Evolutionary conservation across 2,113 vertebrate species (phyloP).

Genomic region (Paracyprichromis sp.): DNA sequence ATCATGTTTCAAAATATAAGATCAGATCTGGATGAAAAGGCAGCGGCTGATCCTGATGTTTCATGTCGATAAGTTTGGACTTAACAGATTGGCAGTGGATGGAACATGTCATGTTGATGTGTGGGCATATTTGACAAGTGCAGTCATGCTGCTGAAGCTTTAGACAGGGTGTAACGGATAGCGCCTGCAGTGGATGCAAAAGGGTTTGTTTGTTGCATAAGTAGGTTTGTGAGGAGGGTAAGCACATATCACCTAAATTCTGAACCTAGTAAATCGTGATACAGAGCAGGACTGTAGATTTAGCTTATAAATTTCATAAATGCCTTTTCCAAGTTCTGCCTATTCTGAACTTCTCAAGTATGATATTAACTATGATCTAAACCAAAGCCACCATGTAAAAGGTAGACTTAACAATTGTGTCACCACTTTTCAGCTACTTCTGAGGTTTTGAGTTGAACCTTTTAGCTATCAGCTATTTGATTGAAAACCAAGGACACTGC

Average conservation of each 20-base stretch:
- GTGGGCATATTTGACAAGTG: conserved; percentile 45
- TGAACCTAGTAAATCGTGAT: not conserved
- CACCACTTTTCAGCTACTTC: not conserved
- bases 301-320: not conserved
- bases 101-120: conserved; percentile 25
- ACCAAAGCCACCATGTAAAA: not conserved
- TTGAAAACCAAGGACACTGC: not conserved
- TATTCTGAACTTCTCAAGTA: not conserved
- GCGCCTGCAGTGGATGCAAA: not conserved
- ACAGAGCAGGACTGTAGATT: not conserved
- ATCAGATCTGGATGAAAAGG: not conserved
- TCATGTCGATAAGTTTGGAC: conserved; percentile 4
- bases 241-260: not conserved
- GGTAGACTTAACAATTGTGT: not conserved
- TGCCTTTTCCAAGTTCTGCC: not conserved
- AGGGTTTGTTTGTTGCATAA: conserved; percentile 10
- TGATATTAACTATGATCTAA: not conserved
- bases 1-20: not conserved
- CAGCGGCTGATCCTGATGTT: not conserved
- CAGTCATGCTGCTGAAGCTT: conserved; percentile 26
- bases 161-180: conserved; percentile 33
- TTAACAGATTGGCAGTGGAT: conserved; percentile 13
- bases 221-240: not conserved
- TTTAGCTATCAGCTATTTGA: not conserved
- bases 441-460: not conserved